Conservation (phyloP, 2,113 vertebrate genomes). For the Laterallus jamaicensis region DNA sequence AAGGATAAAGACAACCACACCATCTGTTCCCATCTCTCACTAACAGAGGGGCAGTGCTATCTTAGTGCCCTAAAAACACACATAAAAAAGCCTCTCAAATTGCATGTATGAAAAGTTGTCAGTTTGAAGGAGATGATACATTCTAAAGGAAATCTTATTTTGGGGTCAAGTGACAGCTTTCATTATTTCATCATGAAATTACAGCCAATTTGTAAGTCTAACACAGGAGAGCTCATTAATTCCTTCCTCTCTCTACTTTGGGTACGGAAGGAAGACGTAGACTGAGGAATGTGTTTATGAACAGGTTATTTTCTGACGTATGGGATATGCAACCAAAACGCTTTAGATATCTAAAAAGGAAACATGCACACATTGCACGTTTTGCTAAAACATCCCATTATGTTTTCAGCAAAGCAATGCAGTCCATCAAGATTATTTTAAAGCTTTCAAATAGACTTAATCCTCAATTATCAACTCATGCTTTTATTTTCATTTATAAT, state of each 20-base stretch:
- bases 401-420: not conserved
- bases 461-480: not conserved
- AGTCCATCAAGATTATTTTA: not conserved
- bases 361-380: not conserved
- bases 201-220: not conserved
- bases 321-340: not conserved
- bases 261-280: not conserved
- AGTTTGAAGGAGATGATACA: not conserved
- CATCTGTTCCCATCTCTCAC: conserved; percentile 70
- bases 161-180: not conserved
- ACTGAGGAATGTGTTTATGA: not conserved
- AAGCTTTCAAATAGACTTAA: conserved; percentile 9
- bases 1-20: conserved; percentile 68
- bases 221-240: not conserved
- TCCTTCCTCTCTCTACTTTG: not conserved
- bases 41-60: conserved; percentile 11
- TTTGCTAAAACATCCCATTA: not conserved
- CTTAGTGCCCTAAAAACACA: not conserved
- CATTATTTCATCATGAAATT: not conserved
- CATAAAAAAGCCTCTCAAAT: not conserved
- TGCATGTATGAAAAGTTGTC: not conserved
- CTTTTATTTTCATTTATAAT: not conserved
- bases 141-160: not conserved
- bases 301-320: not conserved
- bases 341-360: not conserved